phyloP scores from a whole-genome alignment of 2,797 vertebrate genomes.

The Protosalanx chinensis region DNA sequence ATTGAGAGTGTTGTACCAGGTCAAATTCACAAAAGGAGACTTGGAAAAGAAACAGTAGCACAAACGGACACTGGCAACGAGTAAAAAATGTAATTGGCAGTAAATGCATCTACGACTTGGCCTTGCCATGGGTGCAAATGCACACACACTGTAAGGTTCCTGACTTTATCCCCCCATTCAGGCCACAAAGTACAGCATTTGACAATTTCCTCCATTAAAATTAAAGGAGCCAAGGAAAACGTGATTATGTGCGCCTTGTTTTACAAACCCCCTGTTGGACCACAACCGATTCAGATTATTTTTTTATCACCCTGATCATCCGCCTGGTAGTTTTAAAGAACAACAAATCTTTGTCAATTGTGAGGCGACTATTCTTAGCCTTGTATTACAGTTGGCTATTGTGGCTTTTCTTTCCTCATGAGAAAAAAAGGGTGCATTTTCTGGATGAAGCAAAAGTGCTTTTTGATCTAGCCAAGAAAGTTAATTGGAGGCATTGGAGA shows the following conservation, averaged over 20 bases:
- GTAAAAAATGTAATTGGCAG: not conserved
- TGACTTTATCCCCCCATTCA: not conserved
- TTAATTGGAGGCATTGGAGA: slow-evolving; percentile 28
- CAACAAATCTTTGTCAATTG: slow-evolving; percentile 22
- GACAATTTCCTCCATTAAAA: not conserved
- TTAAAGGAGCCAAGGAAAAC: slow-evolving; percentile 7
- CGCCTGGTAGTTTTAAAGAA: slow-evolving; percentile 8
- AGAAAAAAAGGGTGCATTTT: slow-evolving; percentile 18
- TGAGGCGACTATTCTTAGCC: slow-evolving; percentile 10
- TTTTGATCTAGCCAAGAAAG: slow-evolving; percentile 27
- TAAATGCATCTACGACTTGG: not conserved
- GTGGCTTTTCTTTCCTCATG: not conserved
- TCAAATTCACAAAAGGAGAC: not conserved
- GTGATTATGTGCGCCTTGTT: not conserved
- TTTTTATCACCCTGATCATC: slow-evolving; percentile 1
- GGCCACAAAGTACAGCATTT: too few relatives aligned
- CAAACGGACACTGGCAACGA: not conserved
- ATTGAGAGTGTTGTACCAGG: not conserved
- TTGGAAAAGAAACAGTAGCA: not conserved
- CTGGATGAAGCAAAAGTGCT: slow-evolving; percentile 22
- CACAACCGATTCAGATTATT: slow-evolving; percentile 11
- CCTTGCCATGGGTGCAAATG: not conserved
- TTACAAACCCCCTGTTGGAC: slow-evolving; percentile 4
- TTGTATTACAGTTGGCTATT: not conserved
- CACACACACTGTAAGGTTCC: not conserved